phyloP scores from a whole-genome alignment of 2,113 vertebrate genomes.

The Neoarius graeffei region DNA sequence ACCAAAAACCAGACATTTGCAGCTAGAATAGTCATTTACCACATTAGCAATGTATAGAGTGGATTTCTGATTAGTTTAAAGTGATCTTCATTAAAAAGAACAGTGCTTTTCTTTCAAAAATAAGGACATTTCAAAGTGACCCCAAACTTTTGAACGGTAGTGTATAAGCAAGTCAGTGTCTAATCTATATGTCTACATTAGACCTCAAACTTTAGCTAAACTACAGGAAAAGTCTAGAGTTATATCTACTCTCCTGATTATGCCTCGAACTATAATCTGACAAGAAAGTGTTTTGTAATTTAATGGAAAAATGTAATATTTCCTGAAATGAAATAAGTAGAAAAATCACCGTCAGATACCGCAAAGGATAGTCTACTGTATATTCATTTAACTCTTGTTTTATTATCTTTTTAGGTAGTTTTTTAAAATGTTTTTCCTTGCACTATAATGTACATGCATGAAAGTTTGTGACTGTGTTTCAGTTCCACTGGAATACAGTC shows the following conservation, averaged over 20 bases:
- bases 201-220: not conserved
- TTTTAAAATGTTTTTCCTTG: not conserved
- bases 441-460: not conserved
- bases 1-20: too few species aligned
- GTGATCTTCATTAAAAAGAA: too few species aligned
- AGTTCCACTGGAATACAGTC: constrained; percentile 18
- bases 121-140: too few species aligned
- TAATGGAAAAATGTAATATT: not conserved
- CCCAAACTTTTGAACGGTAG: too few species aligned
- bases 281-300: not conserved
- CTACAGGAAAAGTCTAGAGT: not conserved
- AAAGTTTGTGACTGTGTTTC: not conserved
- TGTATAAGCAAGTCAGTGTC: not conserved
- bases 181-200: not conserved
- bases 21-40: too few species aligned
- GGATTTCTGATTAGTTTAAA: too few species aligned
- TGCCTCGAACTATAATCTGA: not conserved
- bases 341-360: too few species aligned
- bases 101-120: too few species aligned
- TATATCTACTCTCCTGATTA: not conserved
- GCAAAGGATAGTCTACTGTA: not conserved
- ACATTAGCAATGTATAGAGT: too few species aligned
- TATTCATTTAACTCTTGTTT: not conserved
- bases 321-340: not conserved
- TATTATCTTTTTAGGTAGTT: not conserved